Evolutionary conservation across 1,140 invertebrate genomes (phyloP), one percentile per base, ranked within the genome.

Genomic region (Spodoptera frugiperda): DNA sequence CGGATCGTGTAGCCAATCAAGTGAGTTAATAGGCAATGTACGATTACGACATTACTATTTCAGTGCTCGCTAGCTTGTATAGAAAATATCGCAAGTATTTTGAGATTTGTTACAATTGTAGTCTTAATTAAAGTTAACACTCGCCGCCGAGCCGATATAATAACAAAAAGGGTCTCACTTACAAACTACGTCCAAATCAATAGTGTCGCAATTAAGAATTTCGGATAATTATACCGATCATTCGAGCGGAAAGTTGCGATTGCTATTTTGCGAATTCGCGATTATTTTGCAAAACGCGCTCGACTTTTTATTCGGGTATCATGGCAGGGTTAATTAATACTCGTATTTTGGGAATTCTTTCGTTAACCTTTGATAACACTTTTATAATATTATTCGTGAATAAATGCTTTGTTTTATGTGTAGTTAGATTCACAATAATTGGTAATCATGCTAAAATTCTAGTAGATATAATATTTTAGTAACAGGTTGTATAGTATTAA

Each of bases 161-260:
- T 39, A 59, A 57, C 59, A 77, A 78, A 82, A 81, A 79, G 65
- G 71, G 67, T 75, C 73, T 78, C 76, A 74, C 55, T 79, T 33
- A 67, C 70, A 77, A 80, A 79, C 71, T 79, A 80, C 81, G 78
- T 73, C 77, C 57, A 63, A 80, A 79, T 84, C 81, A 84, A 80
- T 83, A 80, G 80, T 73, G 68, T 76, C 53, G 79, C 75, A 83
- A 86, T 84, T 79, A 84, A 82, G 82, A 82, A 68, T 82, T 84
- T 80, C 70, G 67, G 81, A 80, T 83, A 84, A 86, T 86, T 84
- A 84, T 82, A 71, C 59, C 54, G 55, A 63, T 75, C 54, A 44
- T 61, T 76, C 63, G 54, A 54, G 61, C 78, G 79, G 63, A 81
- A 78, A 53, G 63, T 71, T 76, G 55, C 61, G 73, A 77, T 83